Base-by-base conservation (phyloP, 2,797 vertebrate genomes). In the Glyptemys insculpta region DNA sequence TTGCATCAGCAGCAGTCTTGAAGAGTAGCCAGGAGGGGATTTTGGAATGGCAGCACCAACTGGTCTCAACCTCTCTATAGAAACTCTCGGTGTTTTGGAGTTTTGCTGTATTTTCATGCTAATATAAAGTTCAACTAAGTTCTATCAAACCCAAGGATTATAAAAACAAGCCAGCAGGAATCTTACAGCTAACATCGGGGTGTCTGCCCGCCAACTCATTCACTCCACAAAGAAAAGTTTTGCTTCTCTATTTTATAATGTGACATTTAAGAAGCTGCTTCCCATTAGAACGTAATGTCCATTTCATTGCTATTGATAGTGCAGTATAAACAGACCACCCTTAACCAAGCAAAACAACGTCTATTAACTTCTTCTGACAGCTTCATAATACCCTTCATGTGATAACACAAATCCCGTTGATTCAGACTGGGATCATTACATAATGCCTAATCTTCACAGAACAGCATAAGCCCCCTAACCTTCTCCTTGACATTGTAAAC, bases 241-340 rank as follows among this genome's bases (percentile, higher is more conserved):
- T 27, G 10, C 5, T 57, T 23, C 50, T 41, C 34, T 41, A 34
- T 50, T 56, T 16, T 31, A 50, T 44, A 12, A 37, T 0, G 0
- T 12, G 31, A 72, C 52, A 23, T n/a, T 44, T 1, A 0, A 41
- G 59, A 50, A 21, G 12, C 62, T 1, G 3, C 47, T 85, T 19
- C 53, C 14, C 14, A 16, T 41, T 34, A 16, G 87, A n/a, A 76
- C 10, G 29, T 9, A 4, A 7, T n/a, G 18, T 14, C 53, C 31
- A 12, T 44, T 37, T 50, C 68, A 47, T 44, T 29, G 10, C 82
- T 41, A 23, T 47, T 54, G 29, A 59, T 54, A 25, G 57, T 0
- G 2, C 37, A 0, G 0, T 0, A 0, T 21, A 25, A 78, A 82
- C 4, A 0, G 27, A 62, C 19, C 29, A 34, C 3, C 49, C 2